Evolutionary conservation across 2,888 invertebrate species (phyloP).

Genomic region (Latrodectus hesperus): DNA sequence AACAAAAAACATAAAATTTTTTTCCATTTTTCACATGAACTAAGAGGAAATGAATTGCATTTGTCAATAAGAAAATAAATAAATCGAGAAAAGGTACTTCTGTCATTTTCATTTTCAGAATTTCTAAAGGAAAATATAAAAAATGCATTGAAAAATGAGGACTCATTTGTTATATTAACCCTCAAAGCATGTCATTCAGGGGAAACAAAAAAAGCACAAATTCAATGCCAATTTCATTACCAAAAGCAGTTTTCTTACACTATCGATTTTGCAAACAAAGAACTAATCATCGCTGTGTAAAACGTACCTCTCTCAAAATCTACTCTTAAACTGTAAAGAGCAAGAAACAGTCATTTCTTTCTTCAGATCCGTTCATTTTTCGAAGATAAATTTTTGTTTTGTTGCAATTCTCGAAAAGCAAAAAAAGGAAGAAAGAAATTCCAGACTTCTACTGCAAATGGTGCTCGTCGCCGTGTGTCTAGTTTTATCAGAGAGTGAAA

Average conservation of each 20-base stretch:
- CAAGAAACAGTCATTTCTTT: not conserved
- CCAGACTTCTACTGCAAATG: not conserved
- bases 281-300: not conserved
- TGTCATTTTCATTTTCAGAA: not conserved
- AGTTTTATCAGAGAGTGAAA: constrained; percentile 20
- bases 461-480: not conserved
- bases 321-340: not conserved
- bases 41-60: not conserved
- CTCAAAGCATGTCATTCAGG: constrained; percentile 6
- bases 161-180: constrained; percentile 42
- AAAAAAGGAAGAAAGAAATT: not conserved
- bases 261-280: constrained; percentile 20
- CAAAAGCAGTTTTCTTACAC: constrained; percentile 29
- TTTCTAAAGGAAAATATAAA: not conserved
- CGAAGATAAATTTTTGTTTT: not conserved
- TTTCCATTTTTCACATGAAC: not conserved
- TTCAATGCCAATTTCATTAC: constrained; percentile 45
- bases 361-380: not conserved
- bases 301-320: not conserved
- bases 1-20: not conserved
- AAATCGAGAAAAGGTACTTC: not conserved
- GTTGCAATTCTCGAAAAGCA: not conserved
- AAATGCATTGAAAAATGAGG: constrained; percentile 21
- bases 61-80: not conserved
- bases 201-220: constrained; percentile 1